Evolutionary conservation across 1,140 invertebrate species (phyloP), one percentile per base, ranked within the genome.

Genomic region (Armadillidium nasatum): DNA sequence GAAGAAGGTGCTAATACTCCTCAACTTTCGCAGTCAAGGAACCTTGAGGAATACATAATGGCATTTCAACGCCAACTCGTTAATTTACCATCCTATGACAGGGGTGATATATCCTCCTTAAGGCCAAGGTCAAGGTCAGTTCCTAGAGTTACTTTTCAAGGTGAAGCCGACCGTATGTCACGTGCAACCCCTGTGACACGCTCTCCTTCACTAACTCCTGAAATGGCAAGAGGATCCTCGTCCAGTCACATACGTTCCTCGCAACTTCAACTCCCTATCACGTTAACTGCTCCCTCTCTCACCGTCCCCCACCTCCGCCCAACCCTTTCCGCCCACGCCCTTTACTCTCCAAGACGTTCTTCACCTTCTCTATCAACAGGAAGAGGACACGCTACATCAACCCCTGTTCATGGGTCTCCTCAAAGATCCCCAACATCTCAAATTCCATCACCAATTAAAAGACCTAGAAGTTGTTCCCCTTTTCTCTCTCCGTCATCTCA

Each of bases 31-130:
- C 60, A 75, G 45, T 72, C 73, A 22, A 44, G 71, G 9, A 71
- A 76, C 10, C 50, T 60, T n/a, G 87, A 87, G 82, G 85, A 86
- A 72, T 87, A 88, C 74, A 87, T 88, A 44, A 81, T 85, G 13
- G 85, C 86, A 4, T 87, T 88, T 78, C 87, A 88, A 81, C 83
- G 85, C 72, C 85, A 87, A 73, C 82, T 88, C 6, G 87, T 88
- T 80, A 88, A 88, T 78, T 82, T 88, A 72, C 87, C 87, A 0
- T 85, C 86, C 72, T 86, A 86, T 77, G 80, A 83, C 44, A 80
- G 80, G 54, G 79, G 82, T 13, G 82, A 21, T 82, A 83, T 6
- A 77, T 80, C 78, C 10, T 81, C 83, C 4, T 78, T 80, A 66
- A 76, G 87, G 7, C 87, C 87, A 0, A 82, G 87, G 4, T 88